Base-by-base conservation (phyloP, 2,797 vertebrate species). In the Hydrolagus colliei region DNA sequence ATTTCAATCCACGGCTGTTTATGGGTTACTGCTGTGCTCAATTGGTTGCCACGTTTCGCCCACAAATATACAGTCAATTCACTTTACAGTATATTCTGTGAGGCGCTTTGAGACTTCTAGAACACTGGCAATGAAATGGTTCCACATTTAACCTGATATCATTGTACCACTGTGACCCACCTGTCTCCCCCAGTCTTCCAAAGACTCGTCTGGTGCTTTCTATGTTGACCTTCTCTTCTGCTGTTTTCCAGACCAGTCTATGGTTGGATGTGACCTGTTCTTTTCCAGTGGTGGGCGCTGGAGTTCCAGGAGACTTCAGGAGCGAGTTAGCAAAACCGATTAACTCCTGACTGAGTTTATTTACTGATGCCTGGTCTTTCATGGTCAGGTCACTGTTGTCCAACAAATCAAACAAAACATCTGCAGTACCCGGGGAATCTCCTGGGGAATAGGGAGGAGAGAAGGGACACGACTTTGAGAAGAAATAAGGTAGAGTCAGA, bases 131-230 rank as follows among this genome's bases (percentile, higher is more conserved):
- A 27, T n/a, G 41, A 52, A 52, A 3, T 52, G 41, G 41, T 52
- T 52, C 41, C 41, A 52, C 41, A 3, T 52, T 52, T 52, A 52
- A 52, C 41, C 41, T 52, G 41, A 52, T 52, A 52, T 52, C 27
- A 52, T 52, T 52, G 41, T 6, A 52, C 3, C 41, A 52, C 41
- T 35, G 62, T 67, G 22, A 2, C 63, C 67, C 67, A 82, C 78
- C 78, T 82, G 78, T 82, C 78, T 82, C 62, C 32, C 78, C 78
- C 63, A 65, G 27, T 82, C 78, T 67, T 82, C 78, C 78, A 7
- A 82, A 82, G 22, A 82, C 14, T 82, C 7, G 27, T 27, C 67
- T 27, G 27, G 41, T 52, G 41, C 41, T 52, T 52, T 52, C 3
- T 52, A 6, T 27, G 27, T 27, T 27, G 27, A 27, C 27, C 27